Base-by-base conservation (phyloP, 2,113 vertebrate species). In the Anseranas semipalmata region DNA sequence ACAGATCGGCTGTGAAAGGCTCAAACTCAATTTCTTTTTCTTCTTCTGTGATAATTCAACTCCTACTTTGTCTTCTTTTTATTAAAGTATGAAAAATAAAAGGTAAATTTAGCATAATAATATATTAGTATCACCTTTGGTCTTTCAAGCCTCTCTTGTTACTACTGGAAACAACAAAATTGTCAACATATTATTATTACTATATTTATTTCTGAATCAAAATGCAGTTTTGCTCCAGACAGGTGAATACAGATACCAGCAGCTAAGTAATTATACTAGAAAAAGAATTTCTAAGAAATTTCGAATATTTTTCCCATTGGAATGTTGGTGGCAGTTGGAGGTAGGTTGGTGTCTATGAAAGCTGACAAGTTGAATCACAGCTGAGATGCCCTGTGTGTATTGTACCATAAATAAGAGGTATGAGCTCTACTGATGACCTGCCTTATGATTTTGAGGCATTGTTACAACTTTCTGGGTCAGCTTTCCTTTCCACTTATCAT, bases 311-410 rank as follows among this genome's bases (percentile, higher is more conserved):
- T 28, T 20, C 10, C n/a, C 9, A 15, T 33, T 76, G 59, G 46
- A 53, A n/a, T 7, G 12, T 50, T 72, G 56, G 9, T 81, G 94
- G 39, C 53, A 21, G 67, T 48, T 58, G 18, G 39, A 85, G 80
- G 60, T 85, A 17, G 11, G 32, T 59, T 60, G 79, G 43, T 65
- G 48, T 15, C 71, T 39, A 0, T 19, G 53, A 79, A 8, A 62
- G 35, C 1, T 27, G 58, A 41, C 13, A 18, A n/a, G 50, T 37
- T 21, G 63, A 33, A 35, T 39, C 30, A 0, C 17, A 20, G n/a
- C 2, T 3, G 15, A 45, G 56, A 39, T 73, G 16, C 17, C n/a
- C 19, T 39, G 1, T 0, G 0, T 41, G 45, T 33, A 0, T 11
- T 17, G 50, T 10, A 2, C 27, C 45, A 2, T 35, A 11, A 7